phyloP scores from a whole-genome alignment of 2,888 invertebrate species.

The Dicycla oo region DNA sequence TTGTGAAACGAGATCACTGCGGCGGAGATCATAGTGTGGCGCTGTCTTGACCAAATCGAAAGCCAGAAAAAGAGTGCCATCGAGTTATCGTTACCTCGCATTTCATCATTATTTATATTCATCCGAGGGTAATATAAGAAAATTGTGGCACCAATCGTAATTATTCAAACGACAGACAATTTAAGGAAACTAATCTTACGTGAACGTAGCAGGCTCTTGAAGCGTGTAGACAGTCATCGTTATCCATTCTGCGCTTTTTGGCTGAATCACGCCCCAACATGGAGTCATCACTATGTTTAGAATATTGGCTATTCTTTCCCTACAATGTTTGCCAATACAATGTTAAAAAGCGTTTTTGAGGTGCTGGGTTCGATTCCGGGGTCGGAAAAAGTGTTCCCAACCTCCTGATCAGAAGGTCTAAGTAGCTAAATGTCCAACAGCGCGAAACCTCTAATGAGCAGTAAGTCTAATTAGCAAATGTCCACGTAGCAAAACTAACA shows the following conservation, averaged over 20 bases:
- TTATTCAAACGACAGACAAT: background rate
- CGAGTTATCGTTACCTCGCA: background rate
- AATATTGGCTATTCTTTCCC: slow-evolving; percentile 86
- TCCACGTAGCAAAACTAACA: too few relatives aligned
- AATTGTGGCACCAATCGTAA: too few relatives aligned
- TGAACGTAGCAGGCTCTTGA: slow-evolving; percentile 86
- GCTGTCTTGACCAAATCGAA: background rate
- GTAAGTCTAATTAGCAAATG: too few relatives aligned
- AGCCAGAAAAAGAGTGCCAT: background rate
- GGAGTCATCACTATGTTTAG: slow-evolving; percentile 87
- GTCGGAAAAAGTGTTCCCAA: background rate
- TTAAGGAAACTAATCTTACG: slow-evolving; percentile 74
- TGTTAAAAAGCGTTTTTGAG: background rate
- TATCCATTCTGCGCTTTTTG: slow-evolving; percentile 83
- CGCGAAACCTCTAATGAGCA: too few relatives aligned
- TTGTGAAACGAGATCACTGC: background rate
- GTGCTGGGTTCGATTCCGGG: background rate
- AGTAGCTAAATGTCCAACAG: too few relatives aligned
- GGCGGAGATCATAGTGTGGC: slow-evolving; percentile 2
- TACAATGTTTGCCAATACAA: slow-evolving; percentile 61
- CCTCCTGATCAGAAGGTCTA: too few relatives aligned
- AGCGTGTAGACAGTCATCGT: slow-evolving; percentile 87
- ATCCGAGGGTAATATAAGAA: background rate
- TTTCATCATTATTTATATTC: background rate
- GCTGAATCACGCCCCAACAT: slow-evolving; percentile 86